These are phyloP conservation scores for Eospalax fontanierii DNA, from an alignment of 2,797 vertebrate genomes.

Conservation along the genomic window DNA sequence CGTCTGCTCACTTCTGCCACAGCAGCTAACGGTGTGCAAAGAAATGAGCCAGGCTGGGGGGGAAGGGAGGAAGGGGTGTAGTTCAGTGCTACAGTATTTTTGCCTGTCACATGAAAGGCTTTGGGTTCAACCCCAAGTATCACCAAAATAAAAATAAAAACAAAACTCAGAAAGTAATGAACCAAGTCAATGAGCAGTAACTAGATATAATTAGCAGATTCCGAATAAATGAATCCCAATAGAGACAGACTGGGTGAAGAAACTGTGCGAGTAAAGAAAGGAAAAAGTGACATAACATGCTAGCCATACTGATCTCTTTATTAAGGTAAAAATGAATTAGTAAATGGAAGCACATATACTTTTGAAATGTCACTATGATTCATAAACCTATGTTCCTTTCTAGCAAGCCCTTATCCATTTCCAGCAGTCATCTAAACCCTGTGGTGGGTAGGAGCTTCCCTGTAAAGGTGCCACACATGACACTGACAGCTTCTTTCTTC, in stretches of 20 bases:
- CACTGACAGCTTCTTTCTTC: not conserved
- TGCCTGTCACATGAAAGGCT: not conserved
- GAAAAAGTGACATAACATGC: not conserved
- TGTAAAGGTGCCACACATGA: not conserved
- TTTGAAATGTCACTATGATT: not conserved
- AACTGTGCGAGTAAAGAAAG: not conserved
- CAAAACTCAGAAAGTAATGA: not conserved
- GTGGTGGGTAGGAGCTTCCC: not conserved
- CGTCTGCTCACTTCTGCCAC: not conserved
- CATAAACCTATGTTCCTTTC: not conserved
- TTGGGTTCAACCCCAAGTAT: not conserved
- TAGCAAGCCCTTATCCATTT: not conserved
- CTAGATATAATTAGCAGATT: not conserved
- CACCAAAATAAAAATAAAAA: not conserved
- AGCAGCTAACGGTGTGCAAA: not conserved
- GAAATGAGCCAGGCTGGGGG: not conserved
- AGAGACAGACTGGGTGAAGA: not conserved
- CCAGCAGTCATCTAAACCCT: not conserved
- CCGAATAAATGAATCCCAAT: not conserved
- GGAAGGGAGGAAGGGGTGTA: not conserved
- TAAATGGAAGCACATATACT: not conserved
- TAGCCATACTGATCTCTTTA: too few relatives aligned
- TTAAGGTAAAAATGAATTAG: not conserved
- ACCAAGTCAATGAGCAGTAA: not conserved
- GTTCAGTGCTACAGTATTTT: not conserved